Base-by-base conservation (phyloP, 2,888 invertebrate genomes). In the Boloria euphrosyne region DNA sequence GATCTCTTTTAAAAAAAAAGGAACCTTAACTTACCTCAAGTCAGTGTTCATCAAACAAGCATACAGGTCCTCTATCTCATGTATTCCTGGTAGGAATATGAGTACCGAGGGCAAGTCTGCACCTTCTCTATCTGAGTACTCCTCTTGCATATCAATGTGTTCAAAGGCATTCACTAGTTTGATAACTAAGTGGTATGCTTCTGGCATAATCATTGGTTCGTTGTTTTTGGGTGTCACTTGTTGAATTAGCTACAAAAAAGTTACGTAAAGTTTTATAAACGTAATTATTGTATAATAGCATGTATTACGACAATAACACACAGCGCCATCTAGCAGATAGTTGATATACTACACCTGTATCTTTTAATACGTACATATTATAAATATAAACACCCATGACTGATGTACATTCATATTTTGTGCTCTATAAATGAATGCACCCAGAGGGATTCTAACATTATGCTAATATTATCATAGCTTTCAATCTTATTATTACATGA, bases 61-160 rank as follows among this genome's bases (percentile, higher is more conserved):
- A 77, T 94, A 93, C 76, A 96, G 88, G 63, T 95, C 94, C 79
- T 97, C 96, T 66, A 98, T 98, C 91, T 98, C 98, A 75, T 94
- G 89, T 62, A 97, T 94, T 54, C 98, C 98, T 0, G 98, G 98
- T 71, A 99, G 84, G 84, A 99, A 99, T 62, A 98, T 94, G 0
- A 99, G 92, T 18, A 98, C 96, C 2, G 97, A 96, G 0, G 95
- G 80, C 68, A 90, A 70, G 67, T 83, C 86, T 0, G 78, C 83
- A 62, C 78, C 76, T 1, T 73, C 73, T 46, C 79, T 76, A 57
- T 88, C 80, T 0, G 68, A 69, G 49, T 80, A 81, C 7, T 90
- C 89, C 66, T 94, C 93, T 6, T 80, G 73, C 54, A 80, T 80
- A 75, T 95, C 96, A 22, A 96, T 86, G 4, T 82, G 84, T 77